Base-by-base conservation (phyloP, 2,888 invertebrate genomes). In the Tachystola acroxantha region DNA sequence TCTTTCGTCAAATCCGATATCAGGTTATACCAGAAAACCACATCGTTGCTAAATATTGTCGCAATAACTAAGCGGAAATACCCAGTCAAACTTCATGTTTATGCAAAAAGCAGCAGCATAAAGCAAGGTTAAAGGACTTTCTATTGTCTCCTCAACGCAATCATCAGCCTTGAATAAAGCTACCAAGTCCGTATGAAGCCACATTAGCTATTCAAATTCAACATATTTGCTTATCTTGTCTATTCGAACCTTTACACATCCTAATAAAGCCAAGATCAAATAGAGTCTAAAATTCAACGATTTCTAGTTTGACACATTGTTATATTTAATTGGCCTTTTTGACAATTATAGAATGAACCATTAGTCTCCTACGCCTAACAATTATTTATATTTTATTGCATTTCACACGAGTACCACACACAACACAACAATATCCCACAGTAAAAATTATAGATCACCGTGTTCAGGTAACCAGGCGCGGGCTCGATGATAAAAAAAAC, bases 371-470 rank as follows among this genome's bases (percentile, higher is more conserved):
- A 40, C 44, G 42, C 43, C 49, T 47, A 46, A 51, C 46, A 50
- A 55, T 57, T 50, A 57, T 55, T 56, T 52, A 55, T 53, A 51
- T 53, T 64, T 63, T 56, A 57, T 52, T 54, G 43, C 46, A 52
- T 63, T 69, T 69, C 60, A 66, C 63, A 59, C 57, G 54, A 56
- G 46, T 55, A 47, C 48, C 50, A n/a, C n/a, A 58, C 3, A 6
- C 16, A 16, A 16, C 16, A 16, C 16, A n/a, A n/a, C 59, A 64
- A 64, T 66, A 65, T 64, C 60, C 59, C 62, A 64, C 61, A 58
- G 58, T 69, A 66, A 72, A n/a, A 67, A 66, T 64, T 54, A 57
- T 63, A 66, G 57, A 65, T 67, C 64, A 62, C 66, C 60, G 54
- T 54, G 43, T 57, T 55, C 71, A 74, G 69, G 73, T 71, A 73